A percentile compares a stretch with the other conserved stretches of the same genome.
Conservation (phyloP, 1,140 invertebrate species). For the Panagrolaimus sp. region DNA sequence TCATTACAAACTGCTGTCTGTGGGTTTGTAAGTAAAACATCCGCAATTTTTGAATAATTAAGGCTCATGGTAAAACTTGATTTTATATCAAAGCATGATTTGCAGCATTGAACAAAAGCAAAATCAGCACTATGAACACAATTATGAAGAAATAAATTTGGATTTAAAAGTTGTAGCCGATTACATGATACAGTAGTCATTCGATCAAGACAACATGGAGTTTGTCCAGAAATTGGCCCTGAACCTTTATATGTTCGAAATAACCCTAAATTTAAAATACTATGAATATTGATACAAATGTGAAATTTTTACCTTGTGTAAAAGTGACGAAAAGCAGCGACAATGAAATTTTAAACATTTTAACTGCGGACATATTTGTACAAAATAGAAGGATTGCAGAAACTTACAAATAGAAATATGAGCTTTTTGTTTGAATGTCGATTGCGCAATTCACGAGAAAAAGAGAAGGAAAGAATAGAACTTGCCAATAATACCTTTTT, state of each 20-base stretch:
- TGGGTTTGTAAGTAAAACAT: constrained; percentile 33
- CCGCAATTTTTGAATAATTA: constrained; percentile 33
- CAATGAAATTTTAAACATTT: not conserved
- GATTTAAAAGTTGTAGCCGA: constrained; percentile 36
- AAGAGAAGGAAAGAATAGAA: not conserved
- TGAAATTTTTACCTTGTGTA: not conserved
- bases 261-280: too few relatives aligned
- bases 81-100: constrained; percentile 41
- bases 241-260: constrained; percentile 19
- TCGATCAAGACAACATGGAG: constrained; percentile 49
- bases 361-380: not conserved
- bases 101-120: constrained; percentile 48
- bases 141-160: constrained; percentile 32
- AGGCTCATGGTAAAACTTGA: constrained; percentile 15
- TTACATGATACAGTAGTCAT: constrained; percentile 38
- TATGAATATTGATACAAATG: not conserved
- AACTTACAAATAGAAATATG: not conserved
- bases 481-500: not conserved
- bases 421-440: not conserved
- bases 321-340: not conserved
- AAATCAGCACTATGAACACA: constrained; percentile 47
- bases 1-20: constrained; percentile 34
- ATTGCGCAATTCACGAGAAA: not conserved
- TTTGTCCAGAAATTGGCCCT: constrained; percentile 35
- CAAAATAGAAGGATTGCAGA: not conserved